Percentiles rank a stretch among this genome's conserved stretches.
Conservation (phyloP, 2,888 invertebrate genomes). For the Bursaphelenchus okinawaensis region DNA sequence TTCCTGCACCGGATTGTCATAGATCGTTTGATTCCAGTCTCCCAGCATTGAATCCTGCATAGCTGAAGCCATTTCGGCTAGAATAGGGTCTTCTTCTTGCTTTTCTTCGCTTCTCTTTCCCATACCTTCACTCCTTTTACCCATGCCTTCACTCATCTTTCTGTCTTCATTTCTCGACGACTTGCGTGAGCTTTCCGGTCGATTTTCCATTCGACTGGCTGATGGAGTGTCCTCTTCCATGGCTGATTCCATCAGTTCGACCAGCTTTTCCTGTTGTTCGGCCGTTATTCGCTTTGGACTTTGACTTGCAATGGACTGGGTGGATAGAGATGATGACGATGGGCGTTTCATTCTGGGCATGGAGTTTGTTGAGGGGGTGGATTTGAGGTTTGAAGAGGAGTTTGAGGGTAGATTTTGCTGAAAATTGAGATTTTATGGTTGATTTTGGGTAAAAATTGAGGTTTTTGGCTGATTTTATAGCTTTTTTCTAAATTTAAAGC, state of each 20-base stretch:
- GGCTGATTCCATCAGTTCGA: conserved; percentile 37
- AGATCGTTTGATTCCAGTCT: neutral
- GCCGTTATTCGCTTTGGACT: neutral
- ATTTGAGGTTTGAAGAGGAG: too few species aligned
- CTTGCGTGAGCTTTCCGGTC: neutral
- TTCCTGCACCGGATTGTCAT: neutral
- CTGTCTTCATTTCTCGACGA: too few species aligned
- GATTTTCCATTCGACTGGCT: neutral
- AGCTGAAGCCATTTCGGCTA: neutral
- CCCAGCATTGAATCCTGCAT: neutral
- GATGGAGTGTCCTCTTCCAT: conserved; percentile 21
- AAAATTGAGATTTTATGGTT: too few species aligned
- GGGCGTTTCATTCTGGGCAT: neutral
- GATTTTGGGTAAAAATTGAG: too few species aligned
- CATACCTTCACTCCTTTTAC: neutral
- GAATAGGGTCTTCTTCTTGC: neutral
- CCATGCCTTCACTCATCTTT: too few species aligned
- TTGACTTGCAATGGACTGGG: neutral
- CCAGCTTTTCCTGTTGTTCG: conserved; percentile 7
- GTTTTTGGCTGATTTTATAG: too few species aligned
- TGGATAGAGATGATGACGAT: conserved; percentile 3
- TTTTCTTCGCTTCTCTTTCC: neutral
- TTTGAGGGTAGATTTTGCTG: too few species aligned
- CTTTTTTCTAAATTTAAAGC: too few species aligned
- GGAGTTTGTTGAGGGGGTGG: neutral